Percentiles rank a stretch among this genome's conserved stretches.
These are phyloP conservation scores for Prionace glauca DNA, from an alignment of 2,797 vertebrate genomes.

Conservation along the genomic window DNA sequence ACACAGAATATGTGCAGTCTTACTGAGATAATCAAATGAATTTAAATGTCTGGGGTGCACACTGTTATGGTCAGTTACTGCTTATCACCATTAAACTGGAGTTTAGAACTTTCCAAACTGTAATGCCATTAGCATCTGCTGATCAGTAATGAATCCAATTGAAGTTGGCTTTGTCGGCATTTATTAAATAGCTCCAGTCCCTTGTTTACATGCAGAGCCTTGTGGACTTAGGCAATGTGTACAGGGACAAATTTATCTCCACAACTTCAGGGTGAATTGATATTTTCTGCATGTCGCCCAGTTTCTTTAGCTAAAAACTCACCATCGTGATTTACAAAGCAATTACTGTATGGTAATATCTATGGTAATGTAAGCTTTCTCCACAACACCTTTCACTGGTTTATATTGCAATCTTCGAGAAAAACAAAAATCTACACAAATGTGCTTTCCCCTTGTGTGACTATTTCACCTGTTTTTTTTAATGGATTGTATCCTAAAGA, in stretches of 20 bases:
- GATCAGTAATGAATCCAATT: constrained; percentile 35
- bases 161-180: background rate
- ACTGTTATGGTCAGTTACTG: background rate
- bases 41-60: background rate
- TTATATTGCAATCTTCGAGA: background rate
- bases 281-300: background rate
- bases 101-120: background rate
- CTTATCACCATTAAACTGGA: background rate
- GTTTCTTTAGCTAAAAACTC: background rate
- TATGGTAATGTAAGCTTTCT: background rate
- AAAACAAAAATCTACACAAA: background rate
- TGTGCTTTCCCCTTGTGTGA: no score
- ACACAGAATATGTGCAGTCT: background rate
- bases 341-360: background rate
- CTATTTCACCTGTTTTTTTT: background rate
- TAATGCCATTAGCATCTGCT: background rate
- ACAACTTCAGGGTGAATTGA: background rate
- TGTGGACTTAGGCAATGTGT: background rate
- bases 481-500: background rate
- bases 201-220: constrained; percentile 12
- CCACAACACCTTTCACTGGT: background rate
- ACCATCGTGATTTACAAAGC: background rate
- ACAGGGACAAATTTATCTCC: background rate
- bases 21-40: background rate
- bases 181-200: constrained; percentile 31